Evolutionary conservation across 64 coral and sea anemone genomes (phyloP), one percentile per base, ranked within the genome.

Genomic region (Acropora yongei): DNA sequence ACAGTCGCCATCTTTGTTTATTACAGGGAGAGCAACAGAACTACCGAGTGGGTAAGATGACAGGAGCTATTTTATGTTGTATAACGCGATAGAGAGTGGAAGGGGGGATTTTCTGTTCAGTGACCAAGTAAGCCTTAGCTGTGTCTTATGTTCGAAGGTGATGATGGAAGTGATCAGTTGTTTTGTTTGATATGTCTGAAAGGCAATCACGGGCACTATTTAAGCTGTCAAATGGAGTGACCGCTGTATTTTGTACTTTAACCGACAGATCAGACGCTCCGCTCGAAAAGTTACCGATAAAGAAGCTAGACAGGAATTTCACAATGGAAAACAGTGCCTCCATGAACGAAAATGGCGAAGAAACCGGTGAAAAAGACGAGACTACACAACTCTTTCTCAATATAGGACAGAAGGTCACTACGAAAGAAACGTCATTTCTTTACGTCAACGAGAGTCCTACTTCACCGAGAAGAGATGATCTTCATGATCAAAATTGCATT

Each of bases 341-440:
- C 5, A 0, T 71, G 8, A 7, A 85, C 17, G 65, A 5, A 13
- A 47, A 85, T 85, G 65, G 82, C 18, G 42, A 85, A 47, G 44
- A n/a, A 47, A 49, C 5, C 18, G 1, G 17, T 85, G 17, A 49
- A 19, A 65, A 49, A 13, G 1, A 4, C 1, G 65, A 85, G 1
- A 68, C 80, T 19, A 48, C 44, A 49, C 11, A 78, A 17, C 13
- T 78, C 1, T 78, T 78, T 48, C 14, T 78, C 16, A 44, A 78
- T 5, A 48, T 78, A 4, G 75, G 45, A 2, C 45, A 78, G 1
- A 82, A 63, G 57, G 39, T 6, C 41, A 40, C 41, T 44, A 41
- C 60, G 53, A 61, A 82, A 14, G 82, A 85, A 69, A 72, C 13
- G 45, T 48, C 75, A 45, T 18, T 50, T 78, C 43, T 47, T 78